Evolutionary conservation across 1,140 invertebrate species (phyloP).

Genomic region (Drosophila funebris): DNA sequence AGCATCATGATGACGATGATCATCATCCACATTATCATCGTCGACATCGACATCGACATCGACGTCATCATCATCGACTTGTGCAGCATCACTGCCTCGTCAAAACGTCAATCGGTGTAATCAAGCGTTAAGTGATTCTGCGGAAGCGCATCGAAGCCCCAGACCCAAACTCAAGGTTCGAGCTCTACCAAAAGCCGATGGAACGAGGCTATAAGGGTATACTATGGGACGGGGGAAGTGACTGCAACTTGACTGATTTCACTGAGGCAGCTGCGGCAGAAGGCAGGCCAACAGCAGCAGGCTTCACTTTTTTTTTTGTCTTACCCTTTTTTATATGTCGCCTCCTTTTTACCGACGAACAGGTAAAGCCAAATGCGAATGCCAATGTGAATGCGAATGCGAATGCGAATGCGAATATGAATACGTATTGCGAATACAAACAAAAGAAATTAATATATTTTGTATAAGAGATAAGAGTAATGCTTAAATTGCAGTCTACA

Average conservation of each 20-base stretch:
- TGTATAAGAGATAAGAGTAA: background rate
- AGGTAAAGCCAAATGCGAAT: slow-evolving; percentile 9
- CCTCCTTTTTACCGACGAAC: slow-evolving; percentile 31
- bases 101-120: slow-evolving; percentile 83
- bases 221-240: background rate
- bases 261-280: slow-evolving; percentile 25
- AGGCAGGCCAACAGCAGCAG: background rate
- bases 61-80: slow-evolving; percentile 68
- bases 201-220: too few relatives aligned
- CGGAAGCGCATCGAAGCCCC: slow-evolving; percentile 61
- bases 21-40: slow-evolving; percentile 40
- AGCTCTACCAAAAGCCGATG: background rate
- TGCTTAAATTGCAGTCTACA: background rate
- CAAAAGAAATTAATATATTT: background rate
- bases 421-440: background rate
- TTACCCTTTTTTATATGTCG: slow-evolving; percentile 18
- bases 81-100: slow-evolving; percentile 82
- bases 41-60: slow-evolving; percentile 34
- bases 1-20: slow-evolving; percentile 31
- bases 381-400: background rate
- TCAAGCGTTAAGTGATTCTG: slow-evolving; percentile 83
- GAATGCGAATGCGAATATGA: background rate
- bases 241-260: slow-evolving; percentile 28
- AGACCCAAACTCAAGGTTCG: slow-evolving; percentile 18
- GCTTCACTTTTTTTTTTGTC: slow-evolving; percentile 27